Evolutionary conservation across 2,113 vertebrate genomes (phyloP), one percentile per base, ranked within the genome.

Genomic region (Psettodes erumei): DNA sequence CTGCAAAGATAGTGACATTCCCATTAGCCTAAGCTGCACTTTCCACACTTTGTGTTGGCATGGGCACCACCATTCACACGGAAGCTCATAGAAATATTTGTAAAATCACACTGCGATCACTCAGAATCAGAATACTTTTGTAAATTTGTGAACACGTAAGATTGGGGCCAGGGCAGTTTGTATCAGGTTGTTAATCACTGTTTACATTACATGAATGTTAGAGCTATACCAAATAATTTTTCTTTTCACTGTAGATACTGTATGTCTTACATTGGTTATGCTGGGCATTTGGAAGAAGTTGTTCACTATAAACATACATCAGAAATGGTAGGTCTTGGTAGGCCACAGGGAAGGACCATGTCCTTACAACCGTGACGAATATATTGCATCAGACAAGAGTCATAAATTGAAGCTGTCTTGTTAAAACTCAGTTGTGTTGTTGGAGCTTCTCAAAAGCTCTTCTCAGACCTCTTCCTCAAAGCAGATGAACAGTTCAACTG

Each of bases 371-470:
- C 1, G n/a, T n/a, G n/a, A 1, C 56, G 16, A 50, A 27, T 37
- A 13, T 13, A 56, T 70, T 19, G 71, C 28, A 51, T 66, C 65
- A 77, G 25, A 56, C n/a, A 4, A 12, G 16, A 80, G 71, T 61
- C 62, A 47, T 84, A 37, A 75, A 13, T 61, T 61, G 16, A 54
- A 45, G 35, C 62, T 35, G n/a, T 67, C 11, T 23, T 61, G 35
- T 71, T 40, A 58, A 32, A 71, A 37, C 11, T 43, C 62, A 70
- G 83, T 16, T 43, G 28, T 65, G 53, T 69, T 56, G 59, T 65
- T 47, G 6, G 65, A 67, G 64, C 56, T 79, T 85, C 75, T 78
- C 82, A 71, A 69, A 76, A 86, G 77, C 58, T 64, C 61, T 66
- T 1, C 1, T 11, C 56, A n/a, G 11, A 79, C 19, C 5, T 48